Percentiles rank a stretch among this genome's conserved stretches.
These are phyloP conservation scores for Sisyra terminalis DNA, from an alignment of 2,888 invertebrate genomes.

Conservation along the genomic window DNA sequence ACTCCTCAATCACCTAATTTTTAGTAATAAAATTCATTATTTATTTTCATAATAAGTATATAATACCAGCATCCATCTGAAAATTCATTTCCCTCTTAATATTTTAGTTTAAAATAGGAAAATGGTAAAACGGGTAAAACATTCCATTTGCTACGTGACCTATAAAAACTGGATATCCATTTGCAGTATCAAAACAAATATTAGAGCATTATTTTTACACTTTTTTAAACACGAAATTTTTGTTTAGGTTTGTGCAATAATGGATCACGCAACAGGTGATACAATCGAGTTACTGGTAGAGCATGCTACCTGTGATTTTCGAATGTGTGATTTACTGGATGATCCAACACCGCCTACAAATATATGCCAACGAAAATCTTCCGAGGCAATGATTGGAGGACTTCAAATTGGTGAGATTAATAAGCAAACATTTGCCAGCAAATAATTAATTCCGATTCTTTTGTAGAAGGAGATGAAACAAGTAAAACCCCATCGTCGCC, in stretches of 20 bases:
- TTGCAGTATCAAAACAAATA: too few relatives aligned
- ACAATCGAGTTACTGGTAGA: constrained; percentile 74
- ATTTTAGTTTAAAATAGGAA: too few relatives aligned
- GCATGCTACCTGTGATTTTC: constrained; percentile 50
- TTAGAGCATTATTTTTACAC: too few relatives aligned
- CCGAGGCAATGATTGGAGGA: constrained; percentile 29
- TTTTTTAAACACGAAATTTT: neutral
- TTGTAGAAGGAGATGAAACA: constrained; percentile 70
- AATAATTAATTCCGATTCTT: constrained; percentile 6
- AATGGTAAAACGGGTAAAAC: too few relatives aligned
- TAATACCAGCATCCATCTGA: too few relatives aligned
- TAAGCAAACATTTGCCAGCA: neutral
- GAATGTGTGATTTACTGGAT: constrained; percentile 52
- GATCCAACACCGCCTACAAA: constrained; percentile 26
- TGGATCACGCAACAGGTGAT: constrained; percentile 56
- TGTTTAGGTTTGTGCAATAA: constrained; percentile 54
- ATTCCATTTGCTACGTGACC: too few relatives aligned
- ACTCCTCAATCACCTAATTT: too few relatives aligned
- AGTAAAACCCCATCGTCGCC: constrained; percentile 72
- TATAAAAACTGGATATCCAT: neutral
- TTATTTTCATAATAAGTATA: too few relatives aligned
- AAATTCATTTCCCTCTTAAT: too few relatives aligned
- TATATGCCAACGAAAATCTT: constrained; percentile 22
- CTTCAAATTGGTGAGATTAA: constrained; percentile 39
- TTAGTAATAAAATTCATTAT: too few relatives aligned